Percentiles rank a stretch among this genome's conserved stretches.
Conservation (phyloP, 2,888 invertebrate species). For the Cephus pygmeus region DNA sequence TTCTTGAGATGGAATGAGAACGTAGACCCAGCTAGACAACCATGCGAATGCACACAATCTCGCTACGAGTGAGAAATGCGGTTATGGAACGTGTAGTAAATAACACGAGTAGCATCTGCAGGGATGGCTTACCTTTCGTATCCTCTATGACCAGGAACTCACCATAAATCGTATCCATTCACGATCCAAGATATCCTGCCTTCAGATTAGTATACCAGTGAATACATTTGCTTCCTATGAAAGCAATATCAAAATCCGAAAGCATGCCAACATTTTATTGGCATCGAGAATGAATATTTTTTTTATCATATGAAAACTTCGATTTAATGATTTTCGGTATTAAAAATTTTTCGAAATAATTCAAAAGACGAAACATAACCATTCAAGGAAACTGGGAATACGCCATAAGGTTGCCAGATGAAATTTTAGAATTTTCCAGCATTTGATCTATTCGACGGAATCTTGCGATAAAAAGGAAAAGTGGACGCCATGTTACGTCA, state of each 20-base stretch:
- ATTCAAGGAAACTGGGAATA: neutral
- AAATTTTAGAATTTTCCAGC: neutral
- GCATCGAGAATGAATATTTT: neutral
- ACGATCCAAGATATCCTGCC: neutral
- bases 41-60: neutral
- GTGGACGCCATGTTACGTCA: neutral
- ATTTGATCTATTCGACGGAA: neutral
- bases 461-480: neutral
- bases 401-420: neutral
- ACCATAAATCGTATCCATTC: constrained; percentile 1
- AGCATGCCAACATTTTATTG: no score
- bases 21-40: neutral
- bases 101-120: constrained; percentile 15
- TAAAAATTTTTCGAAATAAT: neutral
- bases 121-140: neutral
- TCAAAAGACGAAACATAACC: neutral
- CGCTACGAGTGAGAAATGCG: constrained; percentile 1
- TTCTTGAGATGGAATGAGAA: constrained; percentile 1
- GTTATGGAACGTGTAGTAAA: constrained; percentile 34
- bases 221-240: neutral
- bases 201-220: neutral
- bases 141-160: constrained; percentile 1
- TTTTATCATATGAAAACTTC: neutral
- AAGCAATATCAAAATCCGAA: no score
- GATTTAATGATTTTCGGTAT: neutral